Conservation (phyloP, 2,888 invertebrate genomes). For the Tachina grossa region DNA sequence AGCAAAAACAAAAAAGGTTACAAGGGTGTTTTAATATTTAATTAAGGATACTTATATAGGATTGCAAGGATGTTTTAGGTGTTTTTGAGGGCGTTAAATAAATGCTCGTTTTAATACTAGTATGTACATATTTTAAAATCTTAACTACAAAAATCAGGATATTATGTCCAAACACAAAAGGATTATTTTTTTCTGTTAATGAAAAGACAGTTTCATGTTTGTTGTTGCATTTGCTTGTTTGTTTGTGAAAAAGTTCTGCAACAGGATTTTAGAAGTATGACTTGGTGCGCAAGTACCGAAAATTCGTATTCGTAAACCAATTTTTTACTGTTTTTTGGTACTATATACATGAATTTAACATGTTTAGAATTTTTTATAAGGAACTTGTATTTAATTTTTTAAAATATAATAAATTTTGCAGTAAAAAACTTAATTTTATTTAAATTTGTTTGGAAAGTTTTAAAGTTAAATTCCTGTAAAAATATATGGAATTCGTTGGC, state of each 20-base stretch:
- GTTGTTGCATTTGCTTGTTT: not conserved
- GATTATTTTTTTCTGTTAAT: not conserved
- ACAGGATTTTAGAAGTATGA: conserved; percentile 11
- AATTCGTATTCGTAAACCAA: not conserved
- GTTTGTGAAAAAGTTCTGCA: not conserved
- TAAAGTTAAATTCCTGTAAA: no score
- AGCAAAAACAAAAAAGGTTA: conserved; percentile 6
- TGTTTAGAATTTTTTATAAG: not conserved
- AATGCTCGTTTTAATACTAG: not conserved
- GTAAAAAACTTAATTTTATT: no score
- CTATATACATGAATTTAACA: not conserved
- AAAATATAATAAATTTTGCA: not conserved
- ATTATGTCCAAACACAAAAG: no score
- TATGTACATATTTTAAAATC: no score
- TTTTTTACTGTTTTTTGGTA: not conserved
- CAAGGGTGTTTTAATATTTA: conserved; percentile 50
- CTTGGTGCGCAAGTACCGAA: conserved; percentile 56
- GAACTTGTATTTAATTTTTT: conserved; percentile 33
- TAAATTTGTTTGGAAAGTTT: no score
- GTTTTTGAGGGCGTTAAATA: conserved; percentile 8
- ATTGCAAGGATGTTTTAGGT: not conserved
- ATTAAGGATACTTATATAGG: not conserved
- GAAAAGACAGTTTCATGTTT: not conserved
- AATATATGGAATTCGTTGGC: no score
- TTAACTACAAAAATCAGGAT: no score